Conservation (phyloP, 2,113 vertebrate species). For the Lampris incognitus region DNA sequence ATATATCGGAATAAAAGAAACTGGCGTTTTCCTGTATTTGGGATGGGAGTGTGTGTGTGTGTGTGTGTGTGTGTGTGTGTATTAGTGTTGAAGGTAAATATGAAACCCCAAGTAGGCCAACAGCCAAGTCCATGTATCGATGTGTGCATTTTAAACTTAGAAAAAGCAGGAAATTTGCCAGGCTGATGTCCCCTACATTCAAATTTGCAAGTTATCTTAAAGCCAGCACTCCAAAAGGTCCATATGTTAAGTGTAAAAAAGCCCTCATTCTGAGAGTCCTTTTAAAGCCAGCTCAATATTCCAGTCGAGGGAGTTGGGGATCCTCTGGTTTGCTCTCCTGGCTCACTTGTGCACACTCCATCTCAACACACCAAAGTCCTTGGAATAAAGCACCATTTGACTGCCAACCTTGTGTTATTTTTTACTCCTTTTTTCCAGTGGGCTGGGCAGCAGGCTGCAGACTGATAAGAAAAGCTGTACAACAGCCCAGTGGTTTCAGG, state of each 20-base stretch:
- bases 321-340: neutral
- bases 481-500: neutral
- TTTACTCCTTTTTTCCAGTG: neutral
- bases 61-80: no score
- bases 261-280: neutral
- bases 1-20: no score
- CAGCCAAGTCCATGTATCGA: no score
- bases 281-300: slow-evolving; percentile 46
- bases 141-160: no score
- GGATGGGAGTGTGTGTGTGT: no score
- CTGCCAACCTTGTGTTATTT: neutral
- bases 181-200: neutral
- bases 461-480: slow-evolving; percentile 28
- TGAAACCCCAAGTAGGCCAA: no score
- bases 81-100: no score
- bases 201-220: neutral
- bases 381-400: slow-evolving; percentile 5
- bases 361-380: slow-evolving; percentile 19
- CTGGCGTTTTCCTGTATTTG: no score
- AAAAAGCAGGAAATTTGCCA: neutral
- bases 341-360: neutral
- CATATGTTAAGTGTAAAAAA: slow-evolving; percentile 44
- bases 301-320: slow-evolving; percentile 9
- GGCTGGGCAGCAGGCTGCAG: neutral
- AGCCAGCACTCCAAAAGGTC: slow-evolving; percentile 4